Evolutionary conservation across 2,797 vertebrate species (phyloP).

Genomic region (Limnodromus scolopaceus): DNA sequence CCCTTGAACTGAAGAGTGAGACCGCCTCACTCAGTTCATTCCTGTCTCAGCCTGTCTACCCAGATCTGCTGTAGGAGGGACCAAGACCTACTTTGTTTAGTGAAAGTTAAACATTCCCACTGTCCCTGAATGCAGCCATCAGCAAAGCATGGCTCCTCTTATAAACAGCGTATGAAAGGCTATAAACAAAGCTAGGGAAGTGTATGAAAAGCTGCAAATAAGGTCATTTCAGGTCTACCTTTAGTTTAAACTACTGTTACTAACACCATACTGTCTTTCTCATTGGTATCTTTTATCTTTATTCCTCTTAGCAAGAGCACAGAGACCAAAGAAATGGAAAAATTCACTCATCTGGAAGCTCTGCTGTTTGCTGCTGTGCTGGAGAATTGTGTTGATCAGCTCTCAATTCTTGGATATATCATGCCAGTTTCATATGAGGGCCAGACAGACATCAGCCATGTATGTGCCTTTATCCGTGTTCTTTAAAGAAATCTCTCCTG

Average conservation of each 20-base stretch:
- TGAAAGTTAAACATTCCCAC: slow-evolving; percentile 48
- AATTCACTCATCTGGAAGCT: slow-evolving; percentile 67
- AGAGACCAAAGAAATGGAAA: slow-evolving; percentile 3
- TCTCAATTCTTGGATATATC: slow-evolving; percentile 81
- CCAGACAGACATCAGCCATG: slow-evolving; percentile 29
- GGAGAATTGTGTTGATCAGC: slow-evolving; percentile 80
- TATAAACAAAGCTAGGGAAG: slow-evolving; percentile 51
- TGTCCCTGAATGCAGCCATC: background rate
- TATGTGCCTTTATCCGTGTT: background rate
- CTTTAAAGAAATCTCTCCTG: background rate
- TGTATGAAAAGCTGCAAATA: background rate
- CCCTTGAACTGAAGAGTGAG: background rate
- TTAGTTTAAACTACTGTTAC: slow-evolving; percentile 9
- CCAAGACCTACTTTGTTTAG: background rate
- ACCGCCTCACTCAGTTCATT: background rate
- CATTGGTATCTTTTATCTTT: slow-evolving; percentile 4
- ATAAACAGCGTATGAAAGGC: slow-evolving; percentile 7
- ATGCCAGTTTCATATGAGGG: slow-evolving; percentile 50
- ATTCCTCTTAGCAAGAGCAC: slow-evolving; percentile 12
- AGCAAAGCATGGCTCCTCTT: background rate
- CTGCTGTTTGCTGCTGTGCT: slow-evolving; percentile 78
- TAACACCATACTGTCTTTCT: background rate
- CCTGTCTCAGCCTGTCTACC: background rate
- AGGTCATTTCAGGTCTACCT: background rate
- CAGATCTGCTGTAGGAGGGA: background rate